Base-by-base conservation (phyloP, 2,797 vertebrate genomes). In the Chloroceryle amazona region DNA sequence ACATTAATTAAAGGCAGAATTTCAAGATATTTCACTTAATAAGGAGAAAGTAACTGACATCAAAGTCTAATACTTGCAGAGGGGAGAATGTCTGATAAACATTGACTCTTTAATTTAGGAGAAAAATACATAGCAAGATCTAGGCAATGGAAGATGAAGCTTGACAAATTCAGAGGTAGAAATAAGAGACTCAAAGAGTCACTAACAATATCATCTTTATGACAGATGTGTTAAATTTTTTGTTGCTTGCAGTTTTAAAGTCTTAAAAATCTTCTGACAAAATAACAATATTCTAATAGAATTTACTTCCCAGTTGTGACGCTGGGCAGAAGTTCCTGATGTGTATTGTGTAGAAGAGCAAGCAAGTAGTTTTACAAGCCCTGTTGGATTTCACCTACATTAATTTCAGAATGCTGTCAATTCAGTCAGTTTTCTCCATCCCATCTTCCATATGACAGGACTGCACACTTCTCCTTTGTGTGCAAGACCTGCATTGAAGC, bases 31-130 rank as follows among this genome's bases (percentile, higher is more conserved):
- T 95, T 94, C 81, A 90, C 78, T 89, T 89, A 86, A 92, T 89
- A 94, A 96, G 54, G 61, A 33, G 82, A 95, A 85, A 57, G 93
- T 90, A 94, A 92, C 86, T 20, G 57, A 85, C 78, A 94, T 96
- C 89, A 91, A 58, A 75, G 79, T 66, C 65, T 96, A 90, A 84
- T 89, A 78, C 51, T 73, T 89, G 71, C 60, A 90, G 44, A 89
- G 65, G 67, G 49, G 87, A 94, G 68, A 89, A 72, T 66, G 88
- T 93, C 73, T 94, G 31, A 87, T 93, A 93, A 80, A 86, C 81
- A 81, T 86, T 92, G 93, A 90, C 89, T 92, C 80, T 81, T 86
- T 92, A 95, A 96, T 95, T 86, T 94, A 94, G 84, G 71, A 92
- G 71, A 92, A 97, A 95, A 94, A 74, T 35, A 86, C 52, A 63